These are phyloP conservation scores for Odontophorus gujanensis DNA, from an alignment of 2,113 vertebrate species.

Conservation along the genomic window DNA sequence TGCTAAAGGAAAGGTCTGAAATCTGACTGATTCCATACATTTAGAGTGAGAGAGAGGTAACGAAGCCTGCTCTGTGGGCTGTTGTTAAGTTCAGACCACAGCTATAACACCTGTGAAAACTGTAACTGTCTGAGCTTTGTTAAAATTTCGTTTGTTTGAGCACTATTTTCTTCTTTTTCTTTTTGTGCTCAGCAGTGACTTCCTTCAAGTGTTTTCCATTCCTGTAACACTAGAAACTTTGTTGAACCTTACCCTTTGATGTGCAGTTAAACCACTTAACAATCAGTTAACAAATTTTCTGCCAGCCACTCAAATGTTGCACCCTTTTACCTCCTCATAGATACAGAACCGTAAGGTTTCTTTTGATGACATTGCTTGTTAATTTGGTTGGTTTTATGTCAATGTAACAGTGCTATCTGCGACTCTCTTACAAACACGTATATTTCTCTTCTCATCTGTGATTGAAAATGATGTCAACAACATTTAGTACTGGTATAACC, in stretches of 20 bases:
- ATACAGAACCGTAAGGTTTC: not conserved
- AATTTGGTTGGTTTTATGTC: not conserved
- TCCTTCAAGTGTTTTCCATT: not conserved
- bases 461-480: not conserved
- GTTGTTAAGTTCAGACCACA: not conserved
- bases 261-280: not conserved
- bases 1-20: not conserved
- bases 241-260: not conserved
- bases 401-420: not conserved
- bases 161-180: not conserved
- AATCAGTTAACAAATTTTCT: not conserved
- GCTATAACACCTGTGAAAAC: not conserved
- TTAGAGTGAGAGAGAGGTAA: not conserved
- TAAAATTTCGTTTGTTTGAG: not conserved
- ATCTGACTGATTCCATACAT: not conserved
- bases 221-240: not conserved
- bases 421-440: not conserved
- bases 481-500: not conserved
- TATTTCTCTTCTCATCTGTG: not conserved
- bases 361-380: not conserved
- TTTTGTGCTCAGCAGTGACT: not conserved
- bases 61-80: not conserved
- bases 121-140: not conserved
- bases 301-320: fast-evolving
- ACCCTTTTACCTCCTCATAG: not conserved